Evolutionary conservation across 2,888 invertebrate species (phyloP), one percentile per base, ranked within the genome.

Genomic region (Mongoloraphidia duomilia): DNA sequence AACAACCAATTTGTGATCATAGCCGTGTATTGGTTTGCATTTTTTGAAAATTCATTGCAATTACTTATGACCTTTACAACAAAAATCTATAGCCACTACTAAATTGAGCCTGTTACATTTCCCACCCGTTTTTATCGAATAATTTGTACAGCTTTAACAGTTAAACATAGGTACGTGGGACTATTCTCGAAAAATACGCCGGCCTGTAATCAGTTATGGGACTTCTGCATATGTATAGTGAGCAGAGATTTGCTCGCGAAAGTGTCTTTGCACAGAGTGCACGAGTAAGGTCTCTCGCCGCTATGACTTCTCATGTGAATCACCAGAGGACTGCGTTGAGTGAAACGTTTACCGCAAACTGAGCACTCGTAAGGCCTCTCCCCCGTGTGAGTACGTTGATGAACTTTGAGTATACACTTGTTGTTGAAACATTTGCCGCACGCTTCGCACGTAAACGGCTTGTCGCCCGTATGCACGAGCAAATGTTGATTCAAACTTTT

Each of bases 361-460:
- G 69, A 67, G 54, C 72, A 72, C 47, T 65, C 66, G 59, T 69
- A 72, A 1, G 72, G 72, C 43, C 70, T 71, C 49, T 71, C 71
- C 0, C 72, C 72, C 1, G 70, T 71, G 51, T 73, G 73, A 8
- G 67, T 65, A 9, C 71, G 58, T 46, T 66, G 58, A 54, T 73
- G 73, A 58, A 68, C 65, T 9, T 65, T 59, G 11, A 72, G 58
- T 52, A 69, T 69, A 49, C 67, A 66, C 2, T 66, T 65, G 40
- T 68, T 69, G 17, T 68, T 66, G 55, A 71, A 72, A 11, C 66
- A 66, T 52, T 71, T 71, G 38, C 70, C 70, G 54, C 71, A 72
- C 6, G 65, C 63, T 49, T 66, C 65, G 53, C 71, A 71, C 1
- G 67, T 66, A 51, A 68, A 69, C 1, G 70, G 69, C 52, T 70